These are phyloP conservation scores for Jordanella pulchra DNA, from an alignment of 2,797 vertebrate genomes.

Conservation along the genomic window DNA sequence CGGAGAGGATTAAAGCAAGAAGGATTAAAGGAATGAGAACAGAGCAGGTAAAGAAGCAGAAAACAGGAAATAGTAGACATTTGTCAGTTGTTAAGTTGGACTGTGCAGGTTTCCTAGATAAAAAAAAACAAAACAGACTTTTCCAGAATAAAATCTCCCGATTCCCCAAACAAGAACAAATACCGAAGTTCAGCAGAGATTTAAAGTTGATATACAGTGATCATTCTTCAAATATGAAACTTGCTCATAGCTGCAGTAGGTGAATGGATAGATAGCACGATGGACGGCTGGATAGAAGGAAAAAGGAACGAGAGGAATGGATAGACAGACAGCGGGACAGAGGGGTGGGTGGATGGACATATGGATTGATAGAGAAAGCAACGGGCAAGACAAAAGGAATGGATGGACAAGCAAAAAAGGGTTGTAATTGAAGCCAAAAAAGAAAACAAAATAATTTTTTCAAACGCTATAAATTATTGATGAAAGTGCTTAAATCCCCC, in stretches of 20 bases:
- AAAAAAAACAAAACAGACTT: background rate
- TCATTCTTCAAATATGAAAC: too few species aligned
- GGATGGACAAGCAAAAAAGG: too few species aligned
- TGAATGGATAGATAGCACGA: too few species aligned
- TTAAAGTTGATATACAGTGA: background rate
- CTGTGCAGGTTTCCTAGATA: background rate
- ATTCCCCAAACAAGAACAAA: background rate
- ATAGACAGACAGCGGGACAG: too few species aligned
- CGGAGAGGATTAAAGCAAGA: constrained; percentile 17
- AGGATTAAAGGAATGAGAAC: constrained; percentile 37
- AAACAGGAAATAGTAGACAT: constrained; percentile 4
- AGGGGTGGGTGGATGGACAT: too few species aligned
- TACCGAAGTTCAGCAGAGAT: background rate
- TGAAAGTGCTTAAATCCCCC: too few species aligned
- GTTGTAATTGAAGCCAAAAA: too few species aligned
- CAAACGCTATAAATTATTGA: too few species aligned
- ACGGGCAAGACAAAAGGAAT: too few species aligned
- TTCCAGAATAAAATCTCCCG: background rate
- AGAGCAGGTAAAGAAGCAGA: constrained; percentile 24
- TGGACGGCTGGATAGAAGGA: background rate
- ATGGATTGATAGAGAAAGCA: too few species aligned
- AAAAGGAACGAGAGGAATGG: background rate
- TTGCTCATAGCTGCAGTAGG: too few species aligned
- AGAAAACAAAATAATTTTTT: too few species aligned
- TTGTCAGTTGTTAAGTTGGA: background rate